A percentile compares a stretch with the other conserved stretches of the same genome.
Evolutionary conservation across 2,888 invertebrate species (phyloP).

Genomic region (Eupithecia inturbata): DNA sequence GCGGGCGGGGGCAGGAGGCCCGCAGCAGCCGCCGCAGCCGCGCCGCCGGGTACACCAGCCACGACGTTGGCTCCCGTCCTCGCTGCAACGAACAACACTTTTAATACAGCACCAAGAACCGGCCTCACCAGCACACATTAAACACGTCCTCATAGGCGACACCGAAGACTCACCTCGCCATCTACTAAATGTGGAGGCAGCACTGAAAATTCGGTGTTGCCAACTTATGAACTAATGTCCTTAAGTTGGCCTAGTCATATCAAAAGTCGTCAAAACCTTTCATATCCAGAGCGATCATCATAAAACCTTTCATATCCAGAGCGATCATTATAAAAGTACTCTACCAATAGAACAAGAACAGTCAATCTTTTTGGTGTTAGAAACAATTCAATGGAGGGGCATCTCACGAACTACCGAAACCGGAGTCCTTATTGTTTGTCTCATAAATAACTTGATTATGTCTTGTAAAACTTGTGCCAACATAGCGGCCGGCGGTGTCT

Average conservation of each 20-base stretch:
- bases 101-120: background rate
- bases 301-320: background rate
- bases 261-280: too few species aligned
- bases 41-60: slow-evolving; percentile 67
- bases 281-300: background rate
- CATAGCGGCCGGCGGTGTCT: background rate
- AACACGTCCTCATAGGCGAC: too few species aligned
- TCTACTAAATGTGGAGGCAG: too few species aligned
- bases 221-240: too few species aligned
- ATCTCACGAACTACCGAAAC: too few species aligned
- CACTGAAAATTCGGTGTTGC: too few species aligned
- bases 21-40: slow-evolving; percentile 62
- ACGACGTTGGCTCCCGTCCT: slow-evolving; percentile 56
- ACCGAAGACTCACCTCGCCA: background rate
- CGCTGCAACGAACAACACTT: slow-evolving; percentile 44
- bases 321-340: background rate
- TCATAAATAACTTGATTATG: slow-evolving; percentile 1
- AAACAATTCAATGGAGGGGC: too few species aligned
- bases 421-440: background rate
- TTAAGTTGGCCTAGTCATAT: background rate
- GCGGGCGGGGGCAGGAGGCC: slow-evolving; percentile 46
- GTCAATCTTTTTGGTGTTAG: background rate
- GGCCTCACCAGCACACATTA: too few species aligned
- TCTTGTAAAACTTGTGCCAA: background rate
- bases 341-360: background rate